Base-by-base conservation (phyloP, 2,797 vertebrate species). In the Amphiprion clarkii region DNA sequence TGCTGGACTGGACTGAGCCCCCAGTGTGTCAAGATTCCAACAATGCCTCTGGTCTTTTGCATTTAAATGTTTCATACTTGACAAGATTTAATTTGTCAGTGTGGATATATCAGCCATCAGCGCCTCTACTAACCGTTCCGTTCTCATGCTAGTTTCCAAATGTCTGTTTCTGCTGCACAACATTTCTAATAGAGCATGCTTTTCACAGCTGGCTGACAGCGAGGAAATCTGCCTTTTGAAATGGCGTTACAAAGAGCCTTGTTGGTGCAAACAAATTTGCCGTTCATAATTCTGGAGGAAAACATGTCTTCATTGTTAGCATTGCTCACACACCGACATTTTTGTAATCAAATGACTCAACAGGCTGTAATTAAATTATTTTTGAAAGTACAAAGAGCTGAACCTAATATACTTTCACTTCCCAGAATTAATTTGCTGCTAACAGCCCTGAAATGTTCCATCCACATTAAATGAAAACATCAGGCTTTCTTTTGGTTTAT, bases 291-390 rank as follows among this genome's bases (percentile, higher is more conserved):
- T 53, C 52, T 52, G 31, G 19, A n/a, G 14, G 48, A 42, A 57
- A 25, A 46, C 27, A 0, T 29, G 14, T n/a, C 2, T 4, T 57
- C 5, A 2, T 27, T 56, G 48, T 69, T 29, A 46, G 54, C 36
- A 49, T 48, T 6, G 1, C 46, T 54, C 19, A 21, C n/a, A 33
- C n/a, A 12, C 8, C 14, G 0, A 36, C 7, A 27, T 51, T 73
- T 62, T 39, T 46, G 54, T 42, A 48, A 79, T 65, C 31, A 65
- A 54, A 42, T 23, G 55, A 60, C 42, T 60, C 46, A 66, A 29
- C 21, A 1, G 36, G 51, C 61, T 56, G 27, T 4, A 40, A 12
- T 66, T 40, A 23, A 66, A 65, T 42, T 25, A 61, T 48, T 44
- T 48, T 33, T 21, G 6, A 8, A 76, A 40, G 40, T n/a, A 48